Percentiles rank a stretch among this genome's conserved stretches.
phyloP scores from a whole-genome alignment of 2,888 invertebrate species.

The Phyllotreta striolata region DNA sequence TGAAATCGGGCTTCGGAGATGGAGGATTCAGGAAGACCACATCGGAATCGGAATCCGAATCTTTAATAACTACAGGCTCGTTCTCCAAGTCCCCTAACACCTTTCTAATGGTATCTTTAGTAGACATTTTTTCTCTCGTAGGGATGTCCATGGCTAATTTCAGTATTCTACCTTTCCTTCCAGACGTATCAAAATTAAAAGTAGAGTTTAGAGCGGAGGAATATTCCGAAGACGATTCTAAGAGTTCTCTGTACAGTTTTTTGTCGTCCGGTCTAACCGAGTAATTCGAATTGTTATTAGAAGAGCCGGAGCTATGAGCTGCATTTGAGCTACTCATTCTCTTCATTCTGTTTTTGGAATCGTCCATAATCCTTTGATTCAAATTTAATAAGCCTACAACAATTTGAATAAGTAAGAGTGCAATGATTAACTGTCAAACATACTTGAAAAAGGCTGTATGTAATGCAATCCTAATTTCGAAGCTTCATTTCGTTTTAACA shows the following conservation, averaged over 20 bases:
- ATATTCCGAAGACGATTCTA: slow-evolving; percentile 54
- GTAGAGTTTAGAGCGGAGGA: slow-evolving; percentile 51
- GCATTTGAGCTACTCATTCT: too few relatives aligned
- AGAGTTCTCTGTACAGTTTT: slow-evolving; percentile 65
- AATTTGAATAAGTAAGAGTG: too few relatives aligned
- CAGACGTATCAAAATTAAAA: slow-evolving; percentile 39
- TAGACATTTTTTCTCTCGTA: slow-evolving; percentile 39
- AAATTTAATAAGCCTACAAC: too few relatives aligned
- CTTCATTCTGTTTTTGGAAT: too few relatives aligned
- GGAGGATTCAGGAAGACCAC: slow-evolving; percentile 56
- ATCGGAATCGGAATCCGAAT: slow-evolving; percentile 58
- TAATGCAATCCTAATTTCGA: slow-evolving; percentile 37
- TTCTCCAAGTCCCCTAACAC: slow-evolving; percentile 53
- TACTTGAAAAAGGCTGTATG: slow-evolving; percentile 25
- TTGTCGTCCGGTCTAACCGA: slow-evolving; percentile 68
- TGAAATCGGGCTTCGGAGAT: slow-evolving; percentile 58
- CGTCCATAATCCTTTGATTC: too few relatives aligned
- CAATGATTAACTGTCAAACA: neutral
- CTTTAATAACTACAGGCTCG: slow-evolving; percentile 52
- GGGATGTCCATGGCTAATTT: slow-evolving; percentile 39
- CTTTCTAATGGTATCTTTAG: slow-evolving; percentile 50
- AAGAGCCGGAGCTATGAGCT: neutral
- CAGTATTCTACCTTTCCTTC: slow-evolving; percentile 37
- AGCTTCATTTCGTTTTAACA: slow-evolving; percentile 46
- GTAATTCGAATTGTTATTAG: slow-evolving; percentile 59